Conservation (phyloP, 53 echinoderm and acorn worm species). For the Mesocentrotus franciscanus region DNA sequence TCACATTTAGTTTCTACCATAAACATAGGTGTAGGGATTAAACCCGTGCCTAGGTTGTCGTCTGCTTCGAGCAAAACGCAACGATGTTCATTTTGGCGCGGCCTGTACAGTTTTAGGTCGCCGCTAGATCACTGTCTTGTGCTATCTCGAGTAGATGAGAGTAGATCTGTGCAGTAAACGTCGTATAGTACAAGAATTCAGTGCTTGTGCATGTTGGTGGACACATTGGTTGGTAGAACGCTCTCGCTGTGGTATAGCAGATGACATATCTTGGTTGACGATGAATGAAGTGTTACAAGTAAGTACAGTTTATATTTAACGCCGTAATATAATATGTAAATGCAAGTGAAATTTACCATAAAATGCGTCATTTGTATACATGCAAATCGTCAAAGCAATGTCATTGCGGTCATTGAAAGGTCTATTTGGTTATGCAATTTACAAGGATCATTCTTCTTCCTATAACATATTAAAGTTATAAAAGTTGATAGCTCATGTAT, state of each 20-base stretch:
- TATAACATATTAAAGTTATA: no score
- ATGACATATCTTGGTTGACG: background rate
- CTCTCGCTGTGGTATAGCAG: background rate
- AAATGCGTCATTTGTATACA: no score
- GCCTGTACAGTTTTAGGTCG: background rate
- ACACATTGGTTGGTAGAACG: background rate
- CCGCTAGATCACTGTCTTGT: background rate
- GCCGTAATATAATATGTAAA: background rate
- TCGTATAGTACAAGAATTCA: background rate
- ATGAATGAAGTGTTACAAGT: conserved; percentile 13
- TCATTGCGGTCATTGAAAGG: no score
- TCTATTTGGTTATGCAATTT: no score
- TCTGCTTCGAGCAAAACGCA: background rate
- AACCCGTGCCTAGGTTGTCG: background rate
- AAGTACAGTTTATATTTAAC: background rate
- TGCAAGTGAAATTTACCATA: background rate
- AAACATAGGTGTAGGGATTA: background rate
- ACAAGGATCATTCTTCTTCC: no score
- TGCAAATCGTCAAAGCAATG: no score
- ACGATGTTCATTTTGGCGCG: background rate
- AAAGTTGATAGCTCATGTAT: background rate
- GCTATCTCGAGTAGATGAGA: background rate
- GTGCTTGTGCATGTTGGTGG: background rate
- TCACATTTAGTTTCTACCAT: background rate
- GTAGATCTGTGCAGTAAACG: background rate